Evolutionary conservation across 1,140 invertebrate genomes (phyloP), one percentile per base, ranked within the genome.

Genomic region (Platyura marginata): DNA sequence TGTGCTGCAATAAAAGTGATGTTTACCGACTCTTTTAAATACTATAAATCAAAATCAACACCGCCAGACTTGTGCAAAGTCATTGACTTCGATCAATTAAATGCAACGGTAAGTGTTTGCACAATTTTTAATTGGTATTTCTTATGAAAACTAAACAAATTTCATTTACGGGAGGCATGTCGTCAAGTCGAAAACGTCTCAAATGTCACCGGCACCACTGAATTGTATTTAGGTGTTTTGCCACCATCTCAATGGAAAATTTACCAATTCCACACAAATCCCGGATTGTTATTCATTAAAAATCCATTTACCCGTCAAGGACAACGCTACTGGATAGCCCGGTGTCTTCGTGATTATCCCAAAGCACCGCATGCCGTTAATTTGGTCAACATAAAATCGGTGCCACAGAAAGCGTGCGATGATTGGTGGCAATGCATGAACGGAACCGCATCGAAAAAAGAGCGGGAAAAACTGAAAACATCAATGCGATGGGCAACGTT

Each of bases 401-500:
- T 57, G 57, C 35, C 9, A 49, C 9, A 43, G 5, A 21, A 32
- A 0, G 40, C 48, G 1, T 41, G 54, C 20, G 34, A 47, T 6
- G 47, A 62, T 44, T 62, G 57, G 53, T 61, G 55, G 62, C 65
- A 65, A 57, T 20, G 38, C 11, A 62, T 63, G 50, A 69, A 63
- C 52, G 49, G 62, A 42, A 53, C 53, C 39, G 47, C 48, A 34
- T 51, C 63, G 44, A 40, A 51, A 39, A 56, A 55, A 47, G 46
- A 50, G 22, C 53, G 63, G 40, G 52, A 54, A 13, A 50, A 59
- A 25, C 45, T 74, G 16, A 54, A 66, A 41, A 67, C 68, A 42
- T 84, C 84, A 56, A 65, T 95, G 43, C 65, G 90, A 52, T 96
- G 92, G 92, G 72, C 79, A 13, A 95, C 91, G 2, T 60, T 95